Evolutionary conservation across 1,140 invertebrate genomes (phyloP).

Genomic region (Polypedilum vanderplanki): DNA sequence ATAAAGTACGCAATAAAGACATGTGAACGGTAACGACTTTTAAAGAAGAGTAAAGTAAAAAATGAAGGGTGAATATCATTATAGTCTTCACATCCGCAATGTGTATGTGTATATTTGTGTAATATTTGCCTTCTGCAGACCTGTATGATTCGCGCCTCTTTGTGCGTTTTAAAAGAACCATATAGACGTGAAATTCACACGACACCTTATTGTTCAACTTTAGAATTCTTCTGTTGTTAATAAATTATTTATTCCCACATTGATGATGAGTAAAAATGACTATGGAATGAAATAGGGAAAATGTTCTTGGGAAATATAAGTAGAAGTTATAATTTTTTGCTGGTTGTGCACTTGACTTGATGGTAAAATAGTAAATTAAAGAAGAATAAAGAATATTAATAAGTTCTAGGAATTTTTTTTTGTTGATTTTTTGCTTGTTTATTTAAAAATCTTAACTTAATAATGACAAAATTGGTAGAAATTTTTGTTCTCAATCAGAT

Average conservation of each 20-base stretch:
- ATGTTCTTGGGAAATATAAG: too few species aligned
- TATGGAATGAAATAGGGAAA: too few species aligned
- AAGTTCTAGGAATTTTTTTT: background rate
- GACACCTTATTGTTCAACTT: constrained; percentile 12
- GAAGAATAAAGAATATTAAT: too few species aligned
- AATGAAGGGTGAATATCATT: constrained; percentile 24
- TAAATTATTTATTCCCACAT: constrained; percentile 8
- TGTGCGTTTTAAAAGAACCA: background rate
- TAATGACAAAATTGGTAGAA: too few species aligned
- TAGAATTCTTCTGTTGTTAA: background rate
- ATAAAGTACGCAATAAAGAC: background rate
- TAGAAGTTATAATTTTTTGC: too few species aligned
- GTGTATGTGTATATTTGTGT: background rate
- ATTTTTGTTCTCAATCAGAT: too few species aligned
- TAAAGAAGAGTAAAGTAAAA: background rate
- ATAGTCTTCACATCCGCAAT: background rate
- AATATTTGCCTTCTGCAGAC: background rate
- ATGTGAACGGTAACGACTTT: background rate
- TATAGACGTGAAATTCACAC: background rate
- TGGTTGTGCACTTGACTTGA: too few species aligned
- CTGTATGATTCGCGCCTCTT: background rate
- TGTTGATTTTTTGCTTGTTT: background rate
- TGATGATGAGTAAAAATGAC: background rate
- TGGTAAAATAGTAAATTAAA: too few species aligned
- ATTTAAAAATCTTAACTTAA: too few species aligned